Evolutionary conservation across 2,888 invertebrate species (phyloP).

Genomic region (Lithosia quadra): DNA sequence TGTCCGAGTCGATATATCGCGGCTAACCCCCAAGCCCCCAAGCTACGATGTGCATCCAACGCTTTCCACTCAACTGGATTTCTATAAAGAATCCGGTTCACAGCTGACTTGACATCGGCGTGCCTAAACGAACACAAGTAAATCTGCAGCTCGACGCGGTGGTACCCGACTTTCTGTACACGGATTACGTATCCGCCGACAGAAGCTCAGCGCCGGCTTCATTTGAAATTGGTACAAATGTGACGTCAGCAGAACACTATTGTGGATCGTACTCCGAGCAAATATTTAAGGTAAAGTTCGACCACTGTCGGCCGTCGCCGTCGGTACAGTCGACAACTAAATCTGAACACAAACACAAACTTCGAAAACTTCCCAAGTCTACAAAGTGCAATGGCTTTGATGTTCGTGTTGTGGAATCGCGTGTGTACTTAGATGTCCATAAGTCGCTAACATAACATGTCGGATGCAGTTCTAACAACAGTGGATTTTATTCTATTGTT

Average conservation of each 20-base stretch:
- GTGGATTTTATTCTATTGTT: too few species aligned
- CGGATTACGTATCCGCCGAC: conserved; percentile 36
- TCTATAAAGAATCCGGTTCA: conserved; percentile 13
- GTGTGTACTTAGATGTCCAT: neutral
- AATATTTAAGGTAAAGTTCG: conserved; percentile 15
- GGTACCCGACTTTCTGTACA: conserved; percentile 7
- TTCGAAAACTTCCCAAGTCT: conserved; percentile 23
- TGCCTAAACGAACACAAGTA: conserved; percentile 17
- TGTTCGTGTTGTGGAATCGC: conserved; percentile 10
- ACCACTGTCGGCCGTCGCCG: neutral
- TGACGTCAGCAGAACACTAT: conserved; percentile 24
- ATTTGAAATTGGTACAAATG: conserved; percentile 42
- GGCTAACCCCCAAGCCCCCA: neutral
- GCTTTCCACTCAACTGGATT: conserved; percentile 11
- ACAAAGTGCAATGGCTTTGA: conserved; percentile 31
- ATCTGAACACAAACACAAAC: conserved; percentile 8
- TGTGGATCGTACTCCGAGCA: conserved; percentile 11
- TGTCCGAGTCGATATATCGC: neutral
- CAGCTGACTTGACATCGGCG: conserved; percentile 12
- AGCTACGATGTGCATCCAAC: neutral
- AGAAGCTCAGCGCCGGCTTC: conserved; percentile 14
- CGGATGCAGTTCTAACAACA: neutral
- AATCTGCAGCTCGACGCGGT: neutral
- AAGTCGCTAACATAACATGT: neutral
- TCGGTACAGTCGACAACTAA: neutral